These are phyloP conservation scores for Schizotus pectinicornis DNA, from an alignment of 2,888 invertebrate genomes.

Conservation along the genomic window DNA sequence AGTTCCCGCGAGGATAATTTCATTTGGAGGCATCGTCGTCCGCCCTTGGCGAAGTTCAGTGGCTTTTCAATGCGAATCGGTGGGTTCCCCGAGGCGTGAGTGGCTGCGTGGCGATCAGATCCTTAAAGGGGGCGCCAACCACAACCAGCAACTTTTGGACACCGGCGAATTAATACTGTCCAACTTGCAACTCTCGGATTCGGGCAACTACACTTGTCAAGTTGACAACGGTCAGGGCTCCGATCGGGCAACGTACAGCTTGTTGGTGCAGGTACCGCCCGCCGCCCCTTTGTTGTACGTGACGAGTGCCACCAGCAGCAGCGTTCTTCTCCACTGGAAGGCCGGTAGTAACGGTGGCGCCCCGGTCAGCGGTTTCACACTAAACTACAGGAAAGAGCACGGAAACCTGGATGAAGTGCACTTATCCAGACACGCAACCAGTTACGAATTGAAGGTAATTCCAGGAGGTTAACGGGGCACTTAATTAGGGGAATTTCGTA, in stretches of 20 bases:
- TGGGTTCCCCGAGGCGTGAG: conserved; percentile 70
- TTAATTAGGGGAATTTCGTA: conserved; percentile 38
- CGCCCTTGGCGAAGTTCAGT: conserved; percentile 72
- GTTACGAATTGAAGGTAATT: conserved; percentile 69
- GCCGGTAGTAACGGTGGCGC: conserved; percentile 73
- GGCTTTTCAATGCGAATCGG: conserved; percentile 68
- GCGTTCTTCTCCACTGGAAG: conserved; percentile 78
- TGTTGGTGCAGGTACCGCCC: conserved; percentile 79
- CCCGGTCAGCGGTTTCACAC: conserved; percentile 70
- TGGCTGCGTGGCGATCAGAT: conserved; percentile 69
- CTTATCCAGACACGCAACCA: conserved; percentile 69
- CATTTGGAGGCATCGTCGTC: conserved; percentile 71
- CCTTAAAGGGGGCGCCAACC: conserved; percentile 64
- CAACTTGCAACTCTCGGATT: conserved; percentile 68
- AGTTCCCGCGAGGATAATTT: conserved; percentile 73
- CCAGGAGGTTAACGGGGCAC: neutral
- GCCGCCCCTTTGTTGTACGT: conserved; percentile 75
- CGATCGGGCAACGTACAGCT: conserved; percentile 68
- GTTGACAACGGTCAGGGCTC: conserved; percentile 72
- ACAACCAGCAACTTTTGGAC: conserved; percentile 68
- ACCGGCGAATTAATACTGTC: conserved; percentile 70
- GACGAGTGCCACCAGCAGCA: conserved; percentile 77
- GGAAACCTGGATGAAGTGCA: conserved; percentile 71
- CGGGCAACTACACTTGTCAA: conserved; percentile 76
- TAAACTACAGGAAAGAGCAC: conserved; percentile 70